Evolutionary conservation across 2,113 vertebrate genomes (phyloP), one percentile per base, ranked within the genome.

Genomic region (Melanostigma gelatinosum): DNA sequence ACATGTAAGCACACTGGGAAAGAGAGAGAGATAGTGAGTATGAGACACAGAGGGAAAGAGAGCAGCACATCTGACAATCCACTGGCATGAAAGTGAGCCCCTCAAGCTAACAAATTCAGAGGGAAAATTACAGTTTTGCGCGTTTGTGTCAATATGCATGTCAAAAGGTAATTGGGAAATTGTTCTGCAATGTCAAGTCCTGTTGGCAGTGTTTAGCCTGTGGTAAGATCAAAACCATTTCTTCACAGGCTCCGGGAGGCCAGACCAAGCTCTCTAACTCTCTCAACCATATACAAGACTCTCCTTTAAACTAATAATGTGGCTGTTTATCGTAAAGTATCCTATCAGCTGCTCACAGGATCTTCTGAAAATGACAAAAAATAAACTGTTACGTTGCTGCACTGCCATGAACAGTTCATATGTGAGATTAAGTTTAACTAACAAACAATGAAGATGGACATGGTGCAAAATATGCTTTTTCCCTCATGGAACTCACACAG

Each of bases 161-260:
- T 94, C 93, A 94, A 94, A 94, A 94, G 93, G 93, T 93, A 94
- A 94, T 93, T 93, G 92, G 93, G 89, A 94, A 94, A 94, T 93
- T 93, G 93, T 94, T 93, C 90, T 93, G 93, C 91, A 92, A 91
- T 93, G 92, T 93, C 90, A 91, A 91, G 93, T 94, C 91, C 89
- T 93, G 91, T 93, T 93, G 93, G 91, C 92, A 85, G 92, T 88
- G 89, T 93, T 94, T 93, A 92, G 92, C 92, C 93, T 90, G 91
- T 93, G 91, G 92, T 94, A 67, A 92, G 91, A 93, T 94, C 92
- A 91, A 93, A 91, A 88, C 88, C 88, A 80, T 91, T 91, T 92
- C 91, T 93, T 91, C 91, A 88, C 90, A 90, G 88, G 77, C 89
- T 89, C 79, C 9, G 42, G 85, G 84, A 92, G 91, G 91, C 91